Conservation (phyloP, 1,140 invertebrate genomes). For the Drosophila kikkawai region DNA sequence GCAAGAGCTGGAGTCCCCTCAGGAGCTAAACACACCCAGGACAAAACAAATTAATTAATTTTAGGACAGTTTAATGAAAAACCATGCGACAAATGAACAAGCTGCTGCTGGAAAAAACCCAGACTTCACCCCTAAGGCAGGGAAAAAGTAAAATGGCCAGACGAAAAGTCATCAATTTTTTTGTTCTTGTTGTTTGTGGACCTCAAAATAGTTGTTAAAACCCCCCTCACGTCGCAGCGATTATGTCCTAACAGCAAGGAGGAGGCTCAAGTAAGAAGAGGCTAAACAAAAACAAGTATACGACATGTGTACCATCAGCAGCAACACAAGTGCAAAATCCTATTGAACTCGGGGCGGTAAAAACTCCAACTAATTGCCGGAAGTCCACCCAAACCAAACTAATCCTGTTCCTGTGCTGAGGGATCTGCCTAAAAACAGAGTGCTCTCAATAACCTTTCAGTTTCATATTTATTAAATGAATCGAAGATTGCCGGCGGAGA, state of each 20-base stretch:
- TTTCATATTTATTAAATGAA: conserved; percentile 74
- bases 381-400: conserved; percentile 58
- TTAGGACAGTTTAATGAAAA: conserved; percentile 71
- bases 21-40: conserved; percentile 32
- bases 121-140: conserved; percentile 9
- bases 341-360: conserved; percentile 21
- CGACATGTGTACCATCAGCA: conserved; percentile 64
- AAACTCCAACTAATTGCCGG: conserved; percentile 68
- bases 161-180: conserved; percentile 58
- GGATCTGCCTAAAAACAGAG: conserved; percentile 9
- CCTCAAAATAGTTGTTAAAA: conserved; percentile 32
- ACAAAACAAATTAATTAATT: conserved; percentile 68
- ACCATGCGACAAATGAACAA: conserved; percentile 59
- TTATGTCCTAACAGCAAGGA: conserved; percentile 30
- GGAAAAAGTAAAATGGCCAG: conserved; percentile 3
- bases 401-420: conserved; percentile 11
- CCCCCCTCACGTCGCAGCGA: conserved; percentile 25
- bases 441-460: conserved; percentile 57
- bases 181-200: conserved; percentile 11
- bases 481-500: conserved; percentile 22
- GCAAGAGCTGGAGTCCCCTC: background rate
- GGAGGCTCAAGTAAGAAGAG: background rate
- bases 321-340: conserved; percentile 45
- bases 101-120: conserved; percentile 2
- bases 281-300: conserved; percentile 61